Conservation (phyloP, 2,888 invertebrate genomes). For the Agrochola lota region DNA sequence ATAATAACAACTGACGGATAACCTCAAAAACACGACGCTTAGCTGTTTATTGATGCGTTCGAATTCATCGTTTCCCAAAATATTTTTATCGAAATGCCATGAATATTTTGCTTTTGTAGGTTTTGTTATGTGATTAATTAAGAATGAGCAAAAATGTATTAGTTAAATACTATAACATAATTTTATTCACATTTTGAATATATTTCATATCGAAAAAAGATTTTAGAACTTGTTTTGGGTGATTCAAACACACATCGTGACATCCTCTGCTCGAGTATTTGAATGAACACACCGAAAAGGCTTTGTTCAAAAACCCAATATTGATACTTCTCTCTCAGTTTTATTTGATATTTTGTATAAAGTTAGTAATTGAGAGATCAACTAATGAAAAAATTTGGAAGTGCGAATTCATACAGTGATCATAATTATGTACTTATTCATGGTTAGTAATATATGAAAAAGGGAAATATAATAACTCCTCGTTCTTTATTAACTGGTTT, state of each 20-base stretch:
- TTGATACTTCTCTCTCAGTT: no score
- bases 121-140: background rate
- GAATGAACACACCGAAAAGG: background rate
- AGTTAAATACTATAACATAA: background rate
- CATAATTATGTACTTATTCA: background rate
- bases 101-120: background rate
- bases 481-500: background rate
- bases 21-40: conserved; percentile 59
- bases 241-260: background rate
- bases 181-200: background rate
- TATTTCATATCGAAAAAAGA: background rate
- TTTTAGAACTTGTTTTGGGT: background rate
- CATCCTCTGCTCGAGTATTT: background rate
- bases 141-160: background rate
- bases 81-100: background rate
- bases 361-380: background rate
- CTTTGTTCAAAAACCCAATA: background rate
- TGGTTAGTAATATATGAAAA: background rate
- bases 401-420: background rate
- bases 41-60: conserved; percentile 53
- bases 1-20: conserved; percentile 48
- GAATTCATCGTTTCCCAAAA: background rate
- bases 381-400: background rate
- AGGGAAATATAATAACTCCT: background rate
- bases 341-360: background rate